Evolutionary conservation across 2,113 vertebrate genomes (phyloP).

Genomic region (Mirounga angustirostris): DNA sequence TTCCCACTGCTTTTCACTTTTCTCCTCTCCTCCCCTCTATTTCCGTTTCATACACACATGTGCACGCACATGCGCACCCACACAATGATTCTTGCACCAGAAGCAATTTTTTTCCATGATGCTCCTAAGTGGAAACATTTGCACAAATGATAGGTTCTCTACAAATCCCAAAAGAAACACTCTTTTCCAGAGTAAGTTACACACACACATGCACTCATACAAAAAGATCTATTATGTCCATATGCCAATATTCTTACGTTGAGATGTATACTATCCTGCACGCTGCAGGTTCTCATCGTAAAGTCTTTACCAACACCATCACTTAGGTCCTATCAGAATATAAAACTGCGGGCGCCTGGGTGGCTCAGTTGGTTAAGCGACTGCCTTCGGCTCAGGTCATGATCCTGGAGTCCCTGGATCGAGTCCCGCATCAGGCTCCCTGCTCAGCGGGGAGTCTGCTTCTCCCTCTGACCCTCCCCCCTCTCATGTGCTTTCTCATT

Average conservation of each 20-base stretch:
- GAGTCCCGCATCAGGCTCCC: no score
- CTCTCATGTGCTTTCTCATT: no score
- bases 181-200: background rate
- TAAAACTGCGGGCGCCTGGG: background rate
- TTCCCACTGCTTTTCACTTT: background rate
- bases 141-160: slow-evolving; percentile 35
- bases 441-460: no score
- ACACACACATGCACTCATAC: background rate
- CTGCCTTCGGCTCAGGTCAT: no score
- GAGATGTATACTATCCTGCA: background rate
- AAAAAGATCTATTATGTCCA: background rate
- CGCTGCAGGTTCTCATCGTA: background rate
- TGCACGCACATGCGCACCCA: background rate
- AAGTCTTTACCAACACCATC: background rate
- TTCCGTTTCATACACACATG: no score
- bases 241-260: background rate
- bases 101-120: slow-evolving; percentile 18
- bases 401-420: no score
- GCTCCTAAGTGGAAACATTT: slow-evolving; percentile 57
- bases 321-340: background rate
- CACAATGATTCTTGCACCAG: background rate
- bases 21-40: background rate
- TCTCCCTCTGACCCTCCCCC: no score
- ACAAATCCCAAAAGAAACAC: slow-evolving; percentile 44
- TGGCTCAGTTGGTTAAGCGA: no score